Conservation (phyloP, 2,797 vertebrate species). For the Propithecus deckenii region DNA sequence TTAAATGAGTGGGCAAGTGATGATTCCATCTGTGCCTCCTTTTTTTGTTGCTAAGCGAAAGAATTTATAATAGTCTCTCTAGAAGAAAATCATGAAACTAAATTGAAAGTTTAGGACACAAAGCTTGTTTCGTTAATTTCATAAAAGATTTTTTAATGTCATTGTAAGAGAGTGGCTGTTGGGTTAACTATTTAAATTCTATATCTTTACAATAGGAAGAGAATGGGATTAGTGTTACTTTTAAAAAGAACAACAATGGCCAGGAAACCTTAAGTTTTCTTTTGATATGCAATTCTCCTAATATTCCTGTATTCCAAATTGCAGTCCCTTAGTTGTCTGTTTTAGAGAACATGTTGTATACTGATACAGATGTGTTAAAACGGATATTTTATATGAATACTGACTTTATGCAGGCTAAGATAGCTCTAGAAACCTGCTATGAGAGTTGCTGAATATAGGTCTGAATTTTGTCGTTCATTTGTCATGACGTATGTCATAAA, state of each 20-base stretch:
- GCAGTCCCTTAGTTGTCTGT: not conserved
- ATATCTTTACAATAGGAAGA: not conserved
- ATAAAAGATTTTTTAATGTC: not conserved
- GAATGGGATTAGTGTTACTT: slow-evolving; percentile 27
- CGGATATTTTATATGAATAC: not conserved
- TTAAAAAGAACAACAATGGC: not conserved
- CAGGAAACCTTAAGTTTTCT: slow-evolving; percentile 10
- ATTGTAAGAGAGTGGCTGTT: not conserved
- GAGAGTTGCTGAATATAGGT: not conserved
- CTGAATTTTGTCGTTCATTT: not conserved
- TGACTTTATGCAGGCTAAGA: not conserved
- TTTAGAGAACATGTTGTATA: not conserved
- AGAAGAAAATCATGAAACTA: slow-evolving; percentile 48
- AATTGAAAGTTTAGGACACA: slow-evolving; percentile 29
- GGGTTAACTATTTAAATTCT: slow-evolving; percentile 47
- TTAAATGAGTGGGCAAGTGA: not conserved
- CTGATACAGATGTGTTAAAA: not conserved
- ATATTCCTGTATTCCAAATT: not conserved
- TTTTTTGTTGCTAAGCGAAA: slow-evolving; percentile 65
- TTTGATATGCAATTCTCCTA: not conserved
- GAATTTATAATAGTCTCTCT: slow-evolving; percentile 49
- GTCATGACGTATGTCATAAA: not conserved
- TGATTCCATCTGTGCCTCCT: slow-evolving; percentile 47
- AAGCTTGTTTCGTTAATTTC: slow-evolving; percentile 46
- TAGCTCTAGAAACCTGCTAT: not conserved